These are phyloP conservation scores for Salpingus planirostris DNA, from an alignment of 2,888 invertebrate genomes.

Conservation along the genomic window DNA sequence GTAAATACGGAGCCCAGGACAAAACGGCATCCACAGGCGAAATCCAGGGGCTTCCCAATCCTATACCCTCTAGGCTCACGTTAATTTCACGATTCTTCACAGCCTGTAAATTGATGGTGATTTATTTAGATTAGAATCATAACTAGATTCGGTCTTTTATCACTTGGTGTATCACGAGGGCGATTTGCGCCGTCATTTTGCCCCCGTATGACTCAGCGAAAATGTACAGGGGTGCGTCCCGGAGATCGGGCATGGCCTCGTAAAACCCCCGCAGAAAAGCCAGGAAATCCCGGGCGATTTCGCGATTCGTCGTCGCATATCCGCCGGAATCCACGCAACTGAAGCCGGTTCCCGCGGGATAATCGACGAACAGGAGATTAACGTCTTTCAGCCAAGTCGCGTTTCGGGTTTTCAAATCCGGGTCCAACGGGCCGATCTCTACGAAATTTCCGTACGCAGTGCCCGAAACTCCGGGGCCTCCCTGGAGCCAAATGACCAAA, in stretches of 20 bases:
- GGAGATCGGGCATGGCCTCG: constrained; percentile 53
- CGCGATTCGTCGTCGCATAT: constrained; percentile 48
- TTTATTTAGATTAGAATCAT: no score
- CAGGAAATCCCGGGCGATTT: constrained; percentile 67
- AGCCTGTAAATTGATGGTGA: no score
- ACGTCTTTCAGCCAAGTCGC: constrained; percentile 45
- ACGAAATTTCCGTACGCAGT: constrained; percentile 65
- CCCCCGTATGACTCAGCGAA: constrained; percentile 87
- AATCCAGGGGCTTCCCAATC: constrained; percentile 83
- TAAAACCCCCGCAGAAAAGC: constrained; percentile 62
- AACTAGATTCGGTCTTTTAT: no score
- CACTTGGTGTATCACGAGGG: constrained; percentile 29
- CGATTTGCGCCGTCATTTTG: constrained; percentile 83
- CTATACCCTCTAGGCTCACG: constrained; percentile 50
- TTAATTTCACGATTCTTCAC: constrained; percentile 6
- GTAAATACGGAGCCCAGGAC: constrained; percentile 72
- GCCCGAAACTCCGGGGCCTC: constrained; percentile 45
- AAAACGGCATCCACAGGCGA: constrained; percentile 74
- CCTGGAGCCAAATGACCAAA: constrained; percentile 72
- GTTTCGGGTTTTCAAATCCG: constrained; percentile 44
- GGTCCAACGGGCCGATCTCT: constrained; percentile 67
- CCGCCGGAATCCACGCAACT: constrained; percentile 61
- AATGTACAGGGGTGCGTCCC: constrained; percentile 68
- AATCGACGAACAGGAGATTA: constrained; percentile 78
- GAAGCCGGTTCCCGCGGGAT: constrained; percentile 80